A percentile compares a stretch with the other conserved stretches of the same genome.
phyloP scores from a whole-genome alignment of 2,797 vertebrate genomes.

The Toxotes lorentzi region DNA sequence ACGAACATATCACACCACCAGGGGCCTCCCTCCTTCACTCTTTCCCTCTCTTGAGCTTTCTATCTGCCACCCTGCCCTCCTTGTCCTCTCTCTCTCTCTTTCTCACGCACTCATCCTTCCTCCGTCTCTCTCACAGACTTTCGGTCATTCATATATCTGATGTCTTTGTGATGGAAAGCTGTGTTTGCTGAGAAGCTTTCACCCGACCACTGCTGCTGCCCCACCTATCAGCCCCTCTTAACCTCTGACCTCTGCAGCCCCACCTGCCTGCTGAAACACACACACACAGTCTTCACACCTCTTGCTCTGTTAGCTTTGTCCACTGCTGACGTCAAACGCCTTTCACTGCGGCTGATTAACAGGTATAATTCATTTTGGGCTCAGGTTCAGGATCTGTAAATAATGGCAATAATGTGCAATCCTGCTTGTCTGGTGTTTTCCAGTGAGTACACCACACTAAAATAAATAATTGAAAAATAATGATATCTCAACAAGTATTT shows the following conservation, averaged over 20 bases:
- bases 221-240: conserved; percentile 60
- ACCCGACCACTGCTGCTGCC: conserved; percentile 20
- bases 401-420: conserved; percentile 35
- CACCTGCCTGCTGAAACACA: conserved; percentile 55
- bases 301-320: conserved; percentile 65
- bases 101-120: conserved; percentile 22
- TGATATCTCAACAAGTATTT: background rate
- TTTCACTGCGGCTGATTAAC: conserved; percentile 63
- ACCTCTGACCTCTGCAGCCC: conserved; percentile 69
- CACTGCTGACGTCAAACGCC: conserved; percentile 71
- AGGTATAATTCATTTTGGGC: conserved; percentile 48
- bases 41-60: conserved; percentile 37
- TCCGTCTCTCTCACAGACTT: conserved; percentile 42
- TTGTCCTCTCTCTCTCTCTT: conserved; percentile 8
- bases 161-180: conserved; percentile 66
- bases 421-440: conserved; percentile 13
- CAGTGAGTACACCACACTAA: background rate
- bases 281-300: conserved; percentile 54
- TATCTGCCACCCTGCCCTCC: conserved; percentile 1
- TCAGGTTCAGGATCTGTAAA: conserved; percentile 36
- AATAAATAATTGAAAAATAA: conserved; percentile 1
- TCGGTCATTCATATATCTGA: conserved; percentile 42
- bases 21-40: conserved; percentile 59
- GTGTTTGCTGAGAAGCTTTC: conserved; percentile 74
- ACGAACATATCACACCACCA: conserved; percentile 73